These are phyloP conservation scores for Liposcelis brunnea DNA, from an alignment of 2,888 invertebrate species.

Conservation along the genomic window DNA sequence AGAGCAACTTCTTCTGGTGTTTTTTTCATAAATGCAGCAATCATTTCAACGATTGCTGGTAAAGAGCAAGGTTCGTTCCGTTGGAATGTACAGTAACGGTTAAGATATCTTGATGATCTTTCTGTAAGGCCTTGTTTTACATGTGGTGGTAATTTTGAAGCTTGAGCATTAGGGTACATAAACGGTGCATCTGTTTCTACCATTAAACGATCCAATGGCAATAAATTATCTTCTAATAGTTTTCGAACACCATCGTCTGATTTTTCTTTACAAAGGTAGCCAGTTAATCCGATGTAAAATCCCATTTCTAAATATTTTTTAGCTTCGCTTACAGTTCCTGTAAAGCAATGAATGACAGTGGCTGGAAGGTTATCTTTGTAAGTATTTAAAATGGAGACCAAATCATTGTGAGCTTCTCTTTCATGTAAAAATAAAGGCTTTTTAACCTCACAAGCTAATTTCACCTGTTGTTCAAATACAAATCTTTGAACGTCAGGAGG, in stretches of 20 bases:
- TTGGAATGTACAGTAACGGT: constrained; percentile 87
- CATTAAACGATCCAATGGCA: constrained; percentile 68
- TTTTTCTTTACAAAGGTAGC: constrained; percentile 82
- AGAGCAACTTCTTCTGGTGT: constrained; percentile 79
- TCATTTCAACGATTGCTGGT: constrained; percentile 82
- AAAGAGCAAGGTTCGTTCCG: constrained; percentile 91
- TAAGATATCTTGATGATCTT: constrained; percentile 63
- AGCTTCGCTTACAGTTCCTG: constrained; percentile 73
- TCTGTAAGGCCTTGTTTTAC: constrained; percentile 78
- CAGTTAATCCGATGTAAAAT: constrained; percentile 70
- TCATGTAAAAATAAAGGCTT: constrained; percentile 86
- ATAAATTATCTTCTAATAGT: constrained; percentile 56
- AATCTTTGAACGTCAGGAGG: constrained; percentile 71
- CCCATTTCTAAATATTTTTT: constrained; percentile 66
- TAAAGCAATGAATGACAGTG: constrained; percentile 79
- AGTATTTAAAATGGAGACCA: constrained; percentile 50
- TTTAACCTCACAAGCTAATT: constrained; percentile 67
- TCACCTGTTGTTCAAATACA: constrained; percentile 75
- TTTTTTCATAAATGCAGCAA: constrained; percentile 77
- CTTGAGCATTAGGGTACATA: constrained; percentile 89
- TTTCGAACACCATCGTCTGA: constrained; percentile 77
- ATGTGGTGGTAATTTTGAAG: constrained; percentile 74
- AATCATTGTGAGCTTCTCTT: constrained; percentile 75
- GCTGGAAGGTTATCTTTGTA: constrained; percentile 47
- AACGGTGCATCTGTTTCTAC: constrained; percentile 91